Percentiles rank a stretch among this genome's conserved stretches.
These are phyloP conservation scores for Pseudomyrmex flavicornis DNA, from an alignment of 1,140 invertebrate genomes.

Conservation along the genomic window DNA sequence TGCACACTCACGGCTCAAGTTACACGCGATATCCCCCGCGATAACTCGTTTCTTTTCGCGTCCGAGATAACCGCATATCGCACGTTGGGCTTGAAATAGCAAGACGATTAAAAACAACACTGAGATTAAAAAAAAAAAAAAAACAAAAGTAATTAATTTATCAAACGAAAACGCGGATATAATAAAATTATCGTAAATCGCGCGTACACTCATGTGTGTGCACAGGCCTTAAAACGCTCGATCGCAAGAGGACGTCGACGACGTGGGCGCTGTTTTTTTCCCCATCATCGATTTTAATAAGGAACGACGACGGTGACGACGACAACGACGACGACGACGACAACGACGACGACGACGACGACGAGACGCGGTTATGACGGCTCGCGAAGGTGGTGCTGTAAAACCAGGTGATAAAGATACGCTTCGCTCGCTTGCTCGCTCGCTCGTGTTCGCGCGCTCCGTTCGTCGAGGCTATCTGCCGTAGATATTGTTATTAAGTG, in stretches of 20 bases:
- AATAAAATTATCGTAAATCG: conserved; percentile 10
- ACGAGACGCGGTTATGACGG: conserved; percentile 72
- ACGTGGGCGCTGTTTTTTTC: conserved; percentile 68
- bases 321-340: conserved; percentile 37
- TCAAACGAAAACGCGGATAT: too few species aligned
- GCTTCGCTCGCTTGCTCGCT: conserved; percentile 12
- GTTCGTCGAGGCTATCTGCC: conserved; percentile 38
- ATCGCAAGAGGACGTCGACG: conserved; percentile 8
- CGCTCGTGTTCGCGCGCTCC: conserved; percentile 35
- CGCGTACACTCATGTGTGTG: conserved; percentile 24
- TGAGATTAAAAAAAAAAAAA: too few species aligned
- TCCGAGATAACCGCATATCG: background rate
- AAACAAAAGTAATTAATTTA: too few species aligned
- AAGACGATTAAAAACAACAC: too few species aligned
- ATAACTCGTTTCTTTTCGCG: background rate
- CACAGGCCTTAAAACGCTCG: conserved; percentile 45
- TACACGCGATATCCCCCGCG: background rate
- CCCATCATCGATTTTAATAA: conserved; percentile 72
- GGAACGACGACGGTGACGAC: conserved; percentile 56
- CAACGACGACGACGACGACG: conserved; percentile 58
- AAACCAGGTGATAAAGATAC: conserved; percentile 74
- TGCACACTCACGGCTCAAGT: conserved; percentile 22
- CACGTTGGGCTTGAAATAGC: too few species aligned
- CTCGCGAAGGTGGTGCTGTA: conserved; percentile 68
- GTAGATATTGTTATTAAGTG: conserved; percentile 72